Base-by-base conservation (phyloP, 2,797 vertebrate species). In the Tragopan temminckii region DNA sequence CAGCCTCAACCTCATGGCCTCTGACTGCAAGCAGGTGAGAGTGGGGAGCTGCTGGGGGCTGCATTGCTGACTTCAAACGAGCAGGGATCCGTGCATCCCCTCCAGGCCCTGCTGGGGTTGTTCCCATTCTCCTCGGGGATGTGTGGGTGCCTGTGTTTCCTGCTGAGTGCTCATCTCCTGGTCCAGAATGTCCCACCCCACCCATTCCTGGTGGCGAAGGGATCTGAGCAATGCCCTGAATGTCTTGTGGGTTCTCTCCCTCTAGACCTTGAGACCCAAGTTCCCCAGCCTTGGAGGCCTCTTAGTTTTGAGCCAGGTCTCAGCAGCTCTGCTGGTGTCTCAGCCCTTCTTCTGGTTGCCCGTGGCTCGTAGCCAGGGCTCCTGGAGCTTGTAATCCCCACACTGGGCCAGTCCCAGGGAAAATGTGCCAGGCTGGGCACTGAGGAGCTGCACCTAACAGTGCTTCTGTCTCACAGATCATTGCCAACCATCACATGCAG, bases 401-500 rank as follows among this genome's bases (percentile, higher is more conserved):
- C 52, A 10, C 36, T 2, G 11, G 52, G 33, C 52, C 66, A 72
- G 21, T 68, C n/a, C 35, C 3, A 4, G 67, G 46, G 43, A 38
- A 29, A 57, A 5, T 0, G 0, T 16, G 46, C 18, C 27, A 4
- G 31, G 13, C 45, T 46, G 58, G 29, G 12, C 3, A 2, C 48
- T 1, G 3, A 27, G 23, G 19, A 45, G 52, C 45, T 5, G 15
- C 7, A 0, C 31, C 86, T 29, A 20, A 18, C 38, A 33, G 20
- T 14, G n/a, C 77, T 67, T 87, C 31, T 62, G 15, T 74, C 74
- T 74, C 84, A 77, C 98, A 99, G 99, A 99, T 99, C 98, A 99
- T 99, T 4, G 99, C 99, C 98, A 99, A 99, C 96, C 99, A 99
- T 97, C 99, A 99, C 97, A 99, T 99, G 99, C 99, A 99, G 97